Conservation (phyloP, 1,140 invertebrate species). For the Sycophaga agraensis region DNA sequence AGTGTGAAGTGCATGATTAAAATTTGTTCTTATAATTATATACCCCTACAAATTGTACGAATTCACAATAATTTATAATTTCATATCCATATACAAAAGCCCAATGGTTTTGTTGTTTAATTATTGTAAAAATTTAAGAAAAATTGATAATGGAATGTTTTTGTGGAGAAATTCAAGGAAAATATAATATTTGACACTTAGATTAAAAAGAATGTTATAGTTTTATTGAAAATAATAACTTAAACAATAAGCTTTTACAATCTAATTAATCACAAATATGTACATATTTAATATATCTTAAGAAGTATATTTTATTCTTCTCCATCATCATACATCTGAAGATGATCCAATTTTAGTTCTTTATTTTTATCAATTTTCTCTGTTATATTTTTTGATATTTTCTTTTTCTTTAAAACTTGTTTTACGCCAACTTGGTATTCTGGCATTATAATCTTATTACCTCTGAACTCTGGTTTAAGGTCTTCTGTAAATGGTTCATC, state of each 20-base stretch:
- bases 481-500: constrained; percentile 41
- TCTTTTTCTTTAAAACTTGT: constrained; percentile 54
- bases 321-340: constrained; percentile 62
- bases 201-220: no score
- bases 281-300: constrained; percentile 4
- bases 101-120: no score
- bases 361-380: constrained; percentile 42
- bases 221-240: neutral
- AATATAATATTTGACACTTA: no score
- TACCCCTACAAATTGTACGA: no score
- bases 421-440: constrained; percentile 77
- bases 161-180: no score
- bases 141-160: no score
- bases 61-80: no score
- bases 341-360: constrained; percentile 64
- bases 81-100: no score
- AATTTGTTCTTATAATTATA: no score
- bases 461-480: constrained; percentile 61
- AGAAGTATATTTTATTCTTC: constrained; percentile 30
- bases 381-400: constrained; percentile 46
- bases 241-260: constrained; percentile 4
- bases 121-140: neutral
- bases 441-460: constrained; percentile 73
- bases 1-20: no score
- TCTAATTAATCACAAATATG: neutral